These are phyloP conservation scores for Gyps fulvus DNA, from an alignment of 2,113 vertebrate species.

Conservation along the genomic window DNA sequence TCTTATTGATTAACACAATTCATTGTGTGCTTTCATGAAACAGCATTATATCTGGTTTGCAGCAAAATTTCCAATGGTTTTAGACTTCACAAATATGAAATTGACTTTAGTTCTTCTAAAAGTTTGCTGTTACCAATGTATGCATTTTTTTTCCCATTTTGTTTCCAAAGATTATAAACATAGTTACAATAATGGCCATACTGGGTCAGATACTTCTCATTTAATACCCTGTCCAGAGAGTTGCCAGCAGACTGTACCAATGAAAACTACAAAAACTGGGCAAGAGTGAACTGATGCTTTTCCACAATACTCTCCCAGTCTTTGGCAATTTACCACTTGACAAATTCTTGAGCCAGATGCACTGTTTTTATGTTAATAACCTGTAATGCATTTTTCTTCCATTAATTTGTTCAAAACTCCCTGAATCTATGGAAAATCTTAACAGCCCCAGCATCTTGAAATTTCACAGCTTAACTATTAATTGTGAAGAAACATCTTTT, in stretches of 20 bases:
- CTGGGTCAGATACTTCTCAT: not conserved
- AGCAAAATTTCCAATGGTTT: not conserved
- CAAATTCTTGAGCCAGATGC: not conserved
- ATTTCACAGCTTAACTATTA: conserved; percentile 8
- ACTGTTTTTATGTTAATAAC: not conserved
- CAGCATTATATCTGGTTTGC: not conserved
- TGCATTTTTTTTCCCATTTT: not conserved
- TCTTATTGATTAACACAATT: not conserved
- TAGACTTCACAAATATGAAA: not conserved
- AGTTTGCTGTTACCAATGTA: not conserved
- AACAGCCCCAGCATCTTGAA: not conserved
- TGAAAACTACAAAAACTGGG: not conserved
- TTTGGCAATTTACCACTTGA: not conserved
- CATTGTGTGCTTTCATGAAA: not conserved
- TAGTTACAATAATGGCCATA: not conserved
- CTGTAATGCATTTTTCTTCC: not conserved
- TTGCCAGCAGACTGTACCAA: not conserved
- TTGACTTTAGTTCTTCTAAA: not conserved
- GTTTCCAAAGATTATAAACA: not conserved
- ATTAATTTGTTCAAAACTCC: not conserved
- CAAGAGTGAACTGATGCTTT: not conserved
- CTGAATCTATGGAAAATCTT: not conserved
- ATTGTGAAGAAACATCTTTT: conserved; percentile 7
- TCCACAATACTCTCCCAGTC: not conserved
- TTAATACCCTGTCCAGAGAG: not conserved